Conservation (phyloP, 1,140 invertebrate genomes). For the Procambarus virginalis region DNA sequence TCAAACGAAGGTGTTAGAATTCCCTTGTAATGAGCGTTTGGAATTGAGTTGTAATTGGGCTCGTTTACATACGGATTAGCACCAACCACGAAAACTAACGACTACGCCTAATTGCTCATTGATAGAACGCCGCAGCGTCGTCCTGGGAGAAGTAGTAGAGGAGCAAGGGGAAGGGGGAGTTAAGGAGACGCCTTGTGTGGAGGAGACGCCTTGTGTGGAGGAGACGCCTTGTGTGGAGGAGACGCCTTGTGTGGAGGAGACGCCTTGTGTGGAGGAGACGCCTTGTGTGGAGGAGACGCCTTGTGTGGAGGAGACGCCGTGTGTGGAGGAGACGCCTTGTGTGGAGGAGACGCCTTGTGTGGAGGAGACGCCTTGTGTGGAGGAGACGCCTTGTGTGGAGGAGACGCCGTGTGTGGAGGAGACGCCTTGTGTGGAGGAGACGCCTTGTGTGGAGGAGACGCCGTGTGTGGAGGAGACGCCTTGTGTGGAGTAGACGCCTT, state of each 20-base stretch:
- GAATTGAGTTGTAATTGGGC: constrained; percentile 44
- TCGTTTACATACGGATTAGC: constrained; percentile 67
- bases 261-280: not conserved
- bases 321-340: no score
- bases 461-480: no score
- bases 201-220: not conserved
- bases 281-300: not conserved
- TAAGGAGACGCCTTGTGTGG: not conserved
- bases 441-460: no score
- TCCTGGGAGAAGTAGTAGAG: not conserved
- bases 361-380: no score
- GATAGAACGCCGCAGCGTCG: constrained; percentile 18
- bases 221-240: not conserved
- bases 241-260: not conserved
- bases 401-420: no score
- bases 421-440: no score
- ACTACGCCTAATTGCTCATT: constrained; percentile 43
- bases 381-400: no score
- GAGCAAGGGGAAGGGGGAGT: not conserved
- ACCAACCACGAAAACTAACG: constrained; percentile 53
- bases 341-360: no score
- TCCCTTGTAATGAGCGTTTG: constrained; percentile 12
- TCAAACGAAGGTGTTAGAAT: not conserved
- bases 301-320: not conserved
- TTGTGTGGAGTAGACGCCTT: no score